These are phyloP conservation scores for Tricholauxania praeusta DNA, from an alignment of 2,888 invertebrate species.

Conservation along the genomic window DNA sequence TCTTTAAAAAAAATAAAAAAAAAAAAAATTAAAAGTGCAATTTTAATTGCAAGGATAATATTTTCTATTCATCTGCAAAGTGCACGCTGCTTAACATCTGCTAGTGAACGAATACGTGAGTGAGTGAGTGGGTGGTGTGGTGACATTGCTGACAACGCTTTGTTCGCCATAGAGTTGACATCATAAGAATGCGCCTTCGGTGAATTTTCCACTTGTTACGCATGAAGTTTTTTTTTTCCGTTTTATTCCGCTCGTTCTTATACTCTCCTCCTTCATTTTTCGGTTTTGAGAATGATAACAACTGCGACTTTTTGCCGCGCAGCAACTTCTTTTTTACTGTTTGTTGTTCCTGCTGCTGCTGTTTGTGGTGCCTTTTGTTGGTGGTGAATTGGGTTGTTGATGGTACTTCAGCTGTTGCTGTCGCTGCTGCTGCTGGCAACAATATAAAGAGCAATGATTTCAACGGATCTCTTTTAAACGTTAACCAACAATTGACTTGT, in stretches of 20 bases:
- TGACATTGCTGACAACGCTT: constrained; percentile 26
- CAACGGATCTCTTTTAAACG: constrained; percentile 62
- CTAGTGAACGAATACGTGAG: not conserved
- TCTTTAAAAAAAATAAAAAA: no score
- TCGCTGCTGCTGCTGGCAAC: constrained; percentile 41
- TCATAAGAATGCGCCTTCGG: constrained; percentile 15
- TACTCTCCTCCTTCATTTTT: not conserved
- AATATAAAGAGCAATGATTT: constrained; percentile 59
- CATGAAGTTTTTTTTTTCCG: constrained; percentile 9
- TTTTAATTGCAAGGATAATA: no score
- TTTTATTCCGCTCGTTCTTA: not conserved
- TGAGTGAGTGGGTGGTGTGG: constrained; percentile 14
- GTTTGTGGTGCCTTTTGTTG: constrained; percentile 30
- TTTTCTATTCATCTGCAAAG: constrained; percentile 1
- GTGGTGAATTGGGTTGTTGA: constrained; percentile 31
- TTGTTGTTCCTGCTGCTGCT: constrained; percentile 15
- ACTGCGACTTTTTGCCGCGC: constrained; percentile 21
- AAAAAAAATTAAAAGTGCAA: no score
- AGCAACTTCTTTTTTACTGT: constrained; percentile 15
- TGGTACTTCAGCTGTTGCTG: constrained; percentile 42
- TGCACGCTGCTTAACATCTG: not conserved
- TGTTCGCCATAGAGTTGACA: constrained; percentile 5
- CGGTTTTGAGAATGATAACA: constrained; percentile 25
- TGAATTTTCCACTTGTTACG: constrained; percentile 56
- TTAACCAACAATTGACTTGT: constrained; percentile 65